Evolutionary conservation across 2,888 invertebrate species (phyloP).

Genomic region (Cerceris rybyensis): DNA sequence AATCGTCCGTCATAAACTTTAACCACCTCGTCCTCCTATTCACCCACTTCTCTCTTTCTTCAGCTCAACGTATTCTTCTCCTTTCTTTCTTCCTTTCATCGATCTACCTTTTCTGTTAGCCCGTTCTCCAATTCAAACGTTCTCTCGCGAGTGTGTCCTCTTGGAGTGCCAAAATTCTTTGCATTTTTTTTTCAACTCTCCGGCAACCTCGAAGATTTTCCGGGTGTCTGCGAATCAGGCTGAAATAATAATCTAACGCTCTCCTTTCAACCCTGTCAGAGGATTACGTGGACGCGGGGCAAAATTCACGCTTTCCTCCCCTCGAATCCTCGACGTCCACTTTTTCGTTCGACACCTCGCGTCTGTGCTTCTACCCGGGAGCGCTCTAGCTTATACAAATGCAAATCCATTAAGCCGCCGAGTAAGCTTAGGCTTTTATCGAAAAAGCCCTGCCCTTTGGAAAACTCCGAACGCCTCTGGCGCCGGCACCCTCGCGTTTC

Average conservation of each 20-base stretch:
- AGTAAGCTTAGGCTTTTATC: constrained; percentile 66
- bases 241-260: constrained; percentile 56
- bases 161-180: no score
- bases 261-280: constrained; percentile 26
- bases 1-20: constrained; percentile 55
- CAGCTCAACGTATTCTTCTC: constrained; percentile 9
- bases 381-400: constrained; percentile 60
- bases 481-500: constrained; percentile 35
- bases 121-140: background rate
- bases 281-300: constrained; percentile 48
- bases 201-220: background rate
- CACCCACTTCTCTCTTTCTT: constrained; percentile 8
- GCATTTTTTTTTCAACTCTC: background rate
- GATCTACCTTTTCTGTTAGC: constrained; percentile 27
- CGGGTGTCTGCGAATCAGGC: background rate
- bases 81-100: constrained; percentile 15
- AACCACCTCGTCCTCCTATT: constrained; percentile 26
- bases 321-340: constrained; percentile 52
- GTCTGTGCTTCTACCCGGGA: constrained; percentile 23
- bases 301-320: constrained; percentile 57
- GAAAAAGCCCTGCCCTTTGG: constrained; percentile 58
- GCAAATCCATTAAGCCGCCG: constrained; percentile 67
- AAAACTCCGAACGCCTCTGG: constrained; percentile 20
- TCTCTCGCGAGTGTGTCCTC: background rate
- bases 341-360: constrained; percentile 61